Base-by-base conservation (phyloP, 2,888 invertebrate genomes). In the Yponomeuta evonymella region DNA sequence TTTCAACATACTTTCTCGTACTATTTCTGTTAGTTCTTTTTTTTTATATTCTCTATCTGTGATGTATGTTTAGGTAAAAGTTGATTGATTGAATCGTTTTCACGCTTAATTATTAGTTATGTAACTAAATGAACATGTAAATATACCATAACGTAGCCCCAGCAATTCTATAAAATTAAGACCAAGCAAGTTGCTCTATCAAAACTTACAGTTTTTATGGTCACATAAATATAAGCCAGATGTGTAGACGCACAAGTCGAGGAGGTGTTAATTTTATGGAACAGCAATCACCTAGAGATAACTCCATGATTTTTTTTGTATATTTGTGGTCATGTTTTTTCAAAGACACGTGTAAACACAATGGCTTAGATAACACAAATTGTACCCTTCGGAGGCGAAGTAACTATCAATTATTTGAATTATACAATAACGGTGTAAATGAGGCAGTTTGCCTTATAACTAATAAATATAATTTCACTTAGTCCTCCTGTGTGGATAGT, bases 61-160 rank as follows among this genome's bases (percentile, higher is more conserved):
- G 91, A 91, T 91, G 84, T 91, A 90, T 89, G 82, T 87, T 90
- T 90, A 91, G 90, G 90, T 89, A 88, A 90, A 91, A 91, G 87
- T 86, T 86, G 79, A 87, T 88, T 79, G 84, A 85, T 85, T 85
- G 84, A 89, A 88, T 88, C 82, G 80, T 83, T 82, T 79, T 78
- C 82, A 83, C 81, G 79, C 79, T 83, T 73, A 73, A 81, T 82
- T 79, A 79, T 78, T 86, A 84, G 83, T 81, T 85, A 76, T 86
- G 86, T 82, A 82, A 79, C 83, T 83, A 79, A 79, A 75, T 83
- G 79, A 78, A 75, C 73, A 81, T 86, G 86, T 86, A 86, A 78
- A 86, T 86, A 86, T 58, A 58, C 51, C 51, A 58, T 58, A 58
- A 12, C 15, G 51, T 58, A 58, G 51, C 15, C 15, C 15, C 15